Evolutionary conservation across 2,113 vertebrate genomes (phyloP), one percentile per base, ranked within the genome.

Genomic region (Hydrochoerus hydrochaeris): DNA sequence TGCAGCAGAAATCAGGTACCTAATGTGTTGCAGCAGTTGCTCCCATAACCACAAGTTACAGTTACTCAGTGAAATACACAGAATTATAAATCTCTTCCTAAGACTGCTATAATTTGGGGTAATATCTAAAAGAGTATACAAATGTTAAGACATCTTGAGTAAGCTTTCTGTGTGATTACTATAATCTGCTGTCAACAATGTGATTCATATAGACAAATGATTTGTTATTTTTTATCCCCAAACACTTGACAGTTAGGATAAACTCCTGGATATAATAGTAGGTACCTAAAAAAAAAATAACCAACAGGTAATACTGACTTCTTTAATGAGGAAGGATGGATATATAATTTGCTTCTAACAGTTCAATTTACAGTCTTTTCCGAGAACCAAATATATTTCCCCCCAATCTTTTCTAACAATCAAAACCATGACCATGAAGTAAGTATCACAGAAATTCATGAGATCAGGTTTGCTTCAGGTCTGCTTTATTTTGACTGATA

Each of bases 31-130:
- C 1, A 65, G 13, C 41, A 35, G n/a, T 28, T 88, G 24, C 69
- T 77, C 71, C 49, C 28, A 17, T 35, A 91, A 82, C 35, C 10
- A 77, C 81, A 90, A 54, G 11, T 82, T 82, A 54, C 54, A 82
- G 95, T 63, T 82, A 54, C 73, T 81, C 38, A 85, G 35, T 35
- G 89, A 94, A 88, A 91, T 85, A n/a, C 5, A 63, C 20, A 58
- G 46, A 88, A 96, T 63, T 95, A 62, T n/a, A 88, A 44, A 88
- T n/a, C 16, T 95, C 81, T 89, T 30, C 58, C 63, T 78, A 82
- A 89, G 63, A 88, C 6, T 91, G 41, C 24, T 75, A 88, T 22
- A 67, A 91, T 41, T 91, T 77, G 88, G 71, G 78, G 67, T 0
- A 85, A 81, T 19, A 85, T 62, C 54, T 35, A 93, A 73, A 32